Percentiles rank a stretch among this genome's conserved stretches.
Conservation (phyloP, 2,888 invertebrate genomes). For the Drosophila meridiana region DNA sequence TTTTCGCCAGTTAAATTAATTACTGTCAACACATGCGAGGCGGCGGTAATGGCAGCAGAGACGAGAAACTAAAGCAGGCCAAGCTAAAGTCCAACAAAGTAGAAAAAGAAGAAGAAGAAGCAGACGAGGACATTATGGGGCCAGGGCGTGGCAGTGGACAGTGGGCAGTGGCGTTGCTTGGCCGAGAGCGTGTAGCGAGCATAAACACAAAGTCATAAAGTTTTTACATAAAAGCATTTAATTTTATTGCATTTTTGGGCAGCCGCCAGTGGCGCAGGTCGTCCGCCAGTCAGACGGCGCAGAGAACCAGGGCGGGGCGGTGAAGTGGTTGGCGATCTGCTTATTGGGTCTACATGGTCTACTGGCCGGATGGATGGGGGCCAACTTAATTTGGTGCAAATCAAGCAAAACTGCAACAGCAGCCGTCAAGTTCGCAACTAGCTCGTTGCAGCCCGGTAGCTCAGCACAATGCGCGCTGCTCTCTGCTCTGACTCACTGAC, state of each 20-base stretch:
- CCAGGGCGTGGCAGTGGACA: slow-evolving; percentile 1
- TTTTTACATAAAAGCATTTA: slow-evolving; percentile 80
- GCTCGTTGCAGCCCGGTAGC: slow-evolving; percentile 29
- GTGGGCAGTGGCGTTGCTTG: not conserved
- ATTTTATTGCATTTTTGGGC: slow-evolving; percentile 81
- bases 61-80: slow-evolving; percentile 75
- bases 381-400: slow-evolving; percentile 78
- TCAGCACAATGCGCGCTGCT: slow-evolving; percentile 30
- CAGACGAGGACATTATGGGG: slow-evolving; percentile 9
- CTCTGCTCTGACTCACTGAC: slow-evolving; percentile 19
- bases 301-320: slow-evolving; percentile 15
- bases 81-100: slow-evolving; percentile 62
- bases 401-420: slow-evolving; percentile 76
- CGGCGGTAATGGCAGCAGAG: slow-evolving; percentile 34
- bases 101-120: slow-evolving; percentile 16
- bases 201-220: slow-evolving; percentile 81
- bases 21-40: slow-evolving; percentile 76
- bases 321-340: not conserved
- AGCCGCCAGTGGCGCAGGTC: slow-evolving; percentile 47
- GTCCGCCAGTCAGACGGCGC: slow-evolving; percentile 29
- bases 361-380: slow-evolving; percentile 48
- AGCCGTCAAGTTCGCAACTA: slow-evolving; percentile 46
- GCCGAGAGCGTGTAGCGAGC: slow-evolving; percentile 65
- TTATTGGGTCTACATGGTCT: slow-evolving; percentile 51
- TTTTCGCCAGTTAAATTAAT: slow-evolving; percentile 77